Evolutionary conservation across 2,113 vertebrate genomes (phyloP).

Genomic region (Bufo gargarizans): DNA sequence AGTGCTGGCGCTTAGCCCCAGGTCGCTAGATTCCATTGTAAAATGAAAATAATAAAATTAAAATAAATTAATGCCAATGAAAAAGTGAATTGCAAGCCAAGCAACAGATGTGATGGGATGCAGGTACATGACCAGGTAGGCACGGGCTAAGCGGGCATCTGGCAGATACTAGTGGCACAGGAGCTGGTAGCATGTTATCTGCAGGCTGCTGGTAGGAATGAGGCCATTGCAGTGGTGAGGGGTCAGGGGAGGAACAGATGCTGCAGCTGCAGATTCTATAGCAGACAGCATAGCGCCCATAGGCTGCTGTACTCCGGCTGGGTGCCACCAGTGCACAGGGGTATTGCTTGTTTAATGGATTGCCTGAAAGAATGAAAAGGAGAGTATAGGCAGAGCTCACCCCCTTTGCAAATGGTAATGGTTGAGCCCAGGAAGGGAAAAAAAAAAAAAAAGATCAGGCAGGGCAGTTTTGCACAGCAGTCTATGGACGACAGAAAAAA

Average conservation of each 20-base stretch:
- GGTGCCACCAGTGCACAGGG: constrained; percentile 13
- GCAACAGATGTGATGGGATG: not conserved
- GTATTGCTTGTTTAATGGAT: constrained; percentile 27
- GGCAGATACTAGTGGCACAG: constrained; percentile 30
- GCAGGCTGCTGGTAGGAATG: constrained; percentile 40
- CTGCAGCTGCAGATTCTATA: constrained; percentile 42
- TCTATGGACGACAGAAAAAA: not conserved
- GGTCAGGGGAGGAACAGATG: constrained; percentile 44
- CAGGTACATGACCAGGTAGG: not conserved
- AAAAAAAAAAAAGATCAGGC: constrained; percentile 20
- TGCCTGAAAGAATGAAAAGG: constrained; percentile 26
- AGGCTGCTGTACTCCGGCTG: constrained; percentile 42
- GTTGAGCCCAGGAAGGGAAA: constrained; percentile 13
- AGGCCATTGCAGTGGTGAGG: constrained; percentile 51
- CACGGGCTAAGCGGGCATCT: constrained; percentile 23
- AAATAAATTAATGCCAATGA: constrained; percentile 14
- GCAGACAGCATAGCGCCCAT: constrained; percentile 10
- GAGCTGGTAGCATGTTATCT: constrained; percentile 37
- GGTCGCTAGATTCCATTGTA: constrained; percentile 49
- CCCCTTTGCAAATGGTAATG: constrained; percentile 37
- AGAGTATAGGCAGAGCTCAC: not conserved
- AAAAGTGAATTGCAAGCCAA: constrained; percentile 5
- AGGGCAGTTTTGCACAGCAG: constrained; percentile 12
- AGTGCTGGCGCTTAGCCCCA: constrained; percentile 20
- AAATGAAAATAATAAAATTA: not conserved